Evolutionary conservation across 2,888 invertebrate genomes (phyloP).

Genomic region (Pseudanteris insignis): DNA sequence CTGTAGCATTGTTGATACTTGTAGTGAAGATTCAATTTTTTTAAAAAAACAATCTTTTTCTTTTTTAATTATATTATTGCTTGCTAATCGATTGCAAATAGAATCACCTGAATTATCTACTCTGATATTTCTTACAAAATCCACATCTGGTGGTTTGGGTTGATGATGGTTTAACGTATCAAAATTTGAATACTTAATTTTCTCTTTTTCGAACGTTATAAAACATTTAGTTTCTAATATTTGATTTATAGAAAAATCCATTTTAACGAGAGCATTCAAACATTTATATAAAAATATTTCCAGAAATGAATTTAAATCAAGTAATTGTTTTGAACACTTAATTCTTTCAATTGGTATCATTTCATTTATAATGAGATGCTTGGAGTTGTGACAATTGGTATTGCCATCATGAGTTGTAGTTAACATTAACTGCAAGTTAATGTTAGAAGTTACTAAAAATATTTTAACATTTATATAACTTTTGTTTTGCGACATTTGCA

Average conservation of each 20-base stretch:
- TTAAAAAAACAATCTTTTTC: background rate
- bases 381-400: too few species aligned
- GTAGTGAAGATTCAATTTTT: background rate
- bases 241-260: background rate
- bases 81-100: too few species aligned
- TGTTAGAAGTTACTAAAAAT: too few species aligned
- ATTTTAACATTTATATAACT: too few species aligned
- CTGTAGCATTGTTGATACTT: constrained; percentile 3
- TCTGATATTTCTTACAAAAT: too few species aligned
- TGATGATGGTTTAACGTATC: background rate
- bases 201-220: too few species aligned
- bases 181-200: background rate
- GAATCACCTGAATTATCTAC: too few species aligned
- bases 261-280: background rate
- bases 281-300: background rate
- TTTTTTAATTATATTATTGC: background rate
- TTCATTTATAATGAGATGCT: too few species aligned
- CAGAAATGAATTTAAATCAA: constrained; percentile 14
- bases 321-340: constrained; percentile 3
- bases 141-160: background rate
- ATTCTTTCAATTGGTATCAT: background rate
- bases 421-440: too few species aligned
- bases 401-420: too few species aligned
- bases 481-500: too few species aligned
- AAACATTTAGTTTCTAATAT: background rate